A percentile compares a stretch with the other conserved stretches of the same genome.
Evolutionary conservation across 2,113 vertebrate species (phyloP).

Genomic region (Thermophis baileyi): DNA sequence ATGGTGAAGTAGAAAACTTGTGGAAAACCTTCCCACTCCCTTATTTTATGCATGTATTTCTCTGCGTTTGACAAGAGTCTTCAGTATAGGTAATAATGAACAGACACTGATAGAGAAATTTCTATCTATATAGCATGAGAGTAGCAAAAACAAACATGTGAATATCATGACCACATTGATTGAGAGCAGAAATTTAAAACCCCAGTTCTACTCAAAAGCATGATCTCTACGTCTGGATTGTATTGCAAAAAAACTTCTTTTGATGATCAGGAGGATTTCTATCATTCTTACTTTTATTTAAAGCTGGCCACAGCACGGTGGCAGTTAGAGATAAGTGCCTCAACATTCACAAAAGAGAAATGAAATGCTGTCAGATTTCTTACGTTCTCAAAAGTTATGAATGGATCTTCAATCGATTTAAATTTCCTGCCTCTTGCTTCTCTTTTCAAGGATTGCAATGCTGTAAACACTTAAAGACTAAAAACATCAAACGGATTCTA

Average conservation of each 20-base stretch:
- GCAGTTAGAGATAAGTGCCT: neutral
- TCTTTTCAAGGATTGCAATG: neutral
- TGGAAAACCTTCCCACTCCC: neutral
- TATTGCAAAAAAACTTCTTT: neutral
- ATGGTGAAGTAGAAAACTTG: neutral
- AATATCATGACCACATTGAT: neutral
- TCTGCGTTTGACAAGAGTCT: neutral
- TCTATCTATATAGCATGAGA: neutral
- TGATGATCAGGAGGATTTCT: neutral
- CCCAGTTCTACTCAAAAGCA: neutral
- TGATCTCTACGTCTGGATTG: neutral
- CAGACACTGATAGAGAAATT: neutral
- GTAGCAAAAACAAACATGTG: neutral
- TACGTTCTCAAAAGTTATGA: neutral
- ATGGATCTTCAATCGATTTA: neutral
- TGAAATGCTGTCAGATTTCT: neutral
- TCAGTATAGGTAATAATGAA: neutral
- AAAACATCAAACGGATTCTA: neutral
- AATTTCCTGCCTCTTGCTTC: neutral
- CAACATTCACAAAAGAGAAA: neutral
- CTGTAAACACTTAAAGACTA: neutral
- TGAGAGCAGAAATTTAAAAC: neutral
- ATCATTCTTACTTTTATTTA: neutral
- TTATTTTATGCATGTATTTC: neutral
- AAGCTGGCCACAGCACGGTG: neutral